Evolutionary conservation across 2,113 vertebrate genomes (phyloP).

Genomic region (Ammodytes marinus): DNA sequence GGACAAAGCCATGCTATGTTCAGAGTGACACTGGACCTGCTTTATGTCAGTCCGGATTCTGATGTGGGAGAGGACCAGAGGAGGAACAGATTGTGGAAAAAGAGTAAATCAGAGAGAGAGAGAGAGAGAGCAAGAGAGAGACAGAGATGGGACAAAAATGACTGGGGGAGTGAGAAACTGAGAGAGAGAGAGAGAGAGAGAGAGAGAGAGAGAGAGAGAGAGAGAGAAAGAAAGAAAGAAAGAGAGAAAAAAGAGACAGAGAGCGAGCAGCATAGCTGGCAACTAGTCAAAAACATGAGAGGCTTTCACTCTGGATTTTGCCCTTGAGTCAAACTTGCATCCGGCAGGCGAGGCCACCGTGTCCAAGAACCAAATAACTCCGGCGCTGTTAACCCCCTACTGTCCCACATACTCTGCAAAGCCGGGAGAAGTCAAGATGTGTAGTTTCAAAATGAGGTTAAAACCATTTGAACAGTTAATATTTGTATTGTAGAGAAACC

Average conservation of each 20-base stretch:
- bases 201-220: constrained; percentile 31
- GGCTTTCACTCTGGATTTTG: constrained; percentile 82
- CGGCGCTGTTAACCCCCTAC: constrained; percentile 71
- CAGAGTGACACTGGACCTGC: constrained; percentile 52
- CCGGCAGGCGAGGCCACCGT: constrained; percentile 79
- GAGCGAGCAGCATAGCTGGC: constrained; percentile 60
- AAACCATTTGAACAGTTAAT: constrained; percentile 23
- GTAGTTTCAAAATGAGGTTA: constrained; percentile 30
- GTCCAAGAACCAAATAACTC: constrained; percentile 78
- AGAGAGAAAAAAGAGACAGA: constrained; percentile 1
- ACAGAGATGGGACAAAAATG: constrained; percentile 21
- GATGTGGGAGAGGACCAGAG: constrained; percentile 64
- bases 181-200: constrained; percentile 46
- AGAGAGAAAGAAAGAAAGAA: constrained; percentile 1
- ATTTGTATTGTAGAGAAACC: background rate
- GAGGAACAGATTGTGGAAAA: constrained; percentile 32
- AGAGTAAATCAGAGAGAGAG: constrained; percentile 61
- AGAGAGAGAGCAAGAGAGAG: constrained; percentile 35
- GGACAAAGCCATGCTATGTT: constrained; percentile 30
- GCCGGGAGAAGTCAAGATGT: constrained; percentile 45
- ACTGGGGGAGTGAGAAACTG: constrained; percentile 39
- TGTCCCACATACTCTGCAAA: constrained; percentile 43
- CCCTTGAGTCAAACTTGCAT: constrained; percentile 82
- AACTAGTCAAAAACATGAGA: constrained; percentile 80
- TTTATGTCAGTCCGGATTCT: constrained; percentile 58